Evolutionary conservation across 2,888 invertebrate genomes (phyloP).

Genomic region (Eilema griseolum): DNA sequence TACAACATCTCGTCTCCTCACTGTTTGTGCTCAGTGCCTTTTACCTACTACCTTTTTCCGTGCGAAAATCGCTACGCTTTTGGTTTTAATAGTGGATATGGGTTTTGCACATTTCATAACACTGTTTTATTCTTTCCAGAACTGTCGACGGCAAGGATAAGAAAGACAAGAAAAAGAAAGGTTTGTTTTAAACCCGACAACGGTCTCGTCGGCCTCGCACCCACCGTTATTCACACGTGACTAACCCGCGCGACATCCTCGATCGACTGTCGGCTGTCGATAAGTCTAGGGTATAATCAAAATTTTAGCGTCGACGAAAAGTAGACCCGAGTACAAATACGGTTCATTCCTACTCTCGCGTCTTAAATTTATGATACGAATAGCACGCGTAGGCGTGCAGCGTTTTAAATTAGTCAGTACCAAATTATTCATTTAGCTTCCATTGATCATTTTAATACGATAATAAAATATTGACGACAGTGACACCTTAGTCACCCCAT

Average conservation of each 20-base stretch:
- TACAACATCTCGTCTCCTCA: too few relatives aligned
- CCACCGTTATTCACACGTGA: slow-evolving; percentile 78
- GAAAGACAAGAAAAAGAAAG: slow-evolving; percentile 96
- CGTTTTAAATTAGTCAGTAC: slow-evolving; percentile 33
- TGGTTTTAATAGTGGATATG: background rate
- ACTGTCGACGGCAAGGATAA: slow-evolving; percentile 95
- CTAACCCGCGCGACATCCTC: slow-evolving; percentile 66
- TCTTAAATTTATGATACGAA: slow-evolving; percentile 39
- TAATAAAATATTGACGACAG: slow-evolving; percentile 41
- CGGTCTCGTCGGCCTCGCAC: slow-evolving; percentile 70
- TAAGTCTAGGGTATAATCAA: slow-evolving; percentile 27
- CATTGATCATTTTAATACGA: slow-evolving; percentile 49
- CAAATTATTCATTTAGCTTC: slow-evolving; percentile 41
- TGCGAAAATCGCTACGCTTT: background rate
- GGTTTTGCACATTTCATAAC: background rate
- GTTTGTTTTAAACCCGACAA: slow-evolving; percentile 90
- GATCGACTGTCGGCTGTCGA: slow-evolving; percentile 48
- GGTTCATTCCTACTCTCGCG: slow-evolving; percentile 49
- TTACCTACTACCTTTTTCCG: background rate
- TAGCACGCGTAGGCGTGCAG: slow-evolving; percentile 28
- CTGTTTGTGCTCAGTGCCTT: background rate
- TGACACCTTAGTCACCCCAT: slow-evolving; percentile 32
- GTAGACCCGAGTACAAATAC: slow-evolving; percentile 56
- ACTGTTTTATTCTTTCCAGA: slow-evolving; percentile 81
- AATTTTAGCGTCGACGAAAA: slow-evolving; percentile 32